phyloP scores from a whole-genome alignment of 2,113 vertebrate genomes.

The Sarotherodon lohbergeri region DNA sequence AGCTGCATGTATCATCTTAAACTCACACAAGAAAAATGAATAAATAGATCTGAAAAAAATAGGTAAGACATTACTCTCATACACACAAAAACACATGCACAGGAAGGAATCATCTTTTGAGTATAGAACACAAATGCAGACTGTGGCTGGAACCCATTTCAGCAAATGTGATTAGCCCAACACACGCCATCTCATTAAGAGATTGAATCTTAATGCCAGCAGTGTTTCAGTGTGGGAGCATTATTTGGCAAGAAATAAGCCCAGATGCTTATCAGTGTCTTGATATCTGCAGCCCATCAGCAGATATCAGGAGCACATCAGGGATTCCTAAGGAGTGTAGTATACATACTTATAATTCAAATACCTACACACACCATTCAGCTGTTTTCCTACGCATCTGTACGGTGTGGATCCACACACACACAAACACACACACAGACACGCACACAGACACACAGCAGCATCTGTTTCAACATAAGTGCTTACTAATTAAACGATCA shows the following conservation, averaged over 20 bases:
- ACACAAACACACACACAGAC: neutral
- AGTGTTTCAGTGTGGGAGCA: constrained; percentile 31
- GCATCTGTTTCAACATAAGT: constrained; percentile 30
- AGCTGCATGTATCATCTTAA: neutral
- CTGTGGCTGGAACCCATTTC: constrained; percentile 48
- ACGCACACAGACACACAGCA: neutral
- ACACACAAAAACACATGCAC: neutral
- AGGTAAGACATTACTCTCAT: neutral
- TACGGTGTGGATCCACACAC: neutral
- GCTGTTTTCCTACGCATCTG: neutral
- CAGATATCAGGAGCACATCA: neutral
- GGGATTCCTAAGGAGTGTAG: neutral
- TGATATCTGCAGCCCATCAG: neutral
- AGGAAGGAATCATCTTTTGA: neutral
- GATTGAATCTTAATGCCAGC: constrained; percentile 49
- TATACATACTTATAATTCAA: neutral
- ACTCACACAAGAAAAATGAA: neutral
- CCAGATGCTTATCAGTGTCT: constrained; percentile 34
- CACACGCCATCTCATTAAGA: constrained; percentile 54
- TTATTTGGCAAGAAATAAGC: constrained; percentile 27
- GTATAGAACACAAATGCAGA: constrained; percentile 16
- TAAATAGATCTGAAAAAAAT: neutral
- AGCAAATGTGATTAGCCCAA: constrained; percentile 54
- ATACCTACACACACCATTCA: neutral
- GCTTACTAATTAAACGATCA: constrained; percentile 31